Percentiles rank a stretch among this genome's conserved stretches.
phyloP scores from a whole-genome alignment of 1,140 invertebrate genomes.

The Bombus impatiens region DNA sequence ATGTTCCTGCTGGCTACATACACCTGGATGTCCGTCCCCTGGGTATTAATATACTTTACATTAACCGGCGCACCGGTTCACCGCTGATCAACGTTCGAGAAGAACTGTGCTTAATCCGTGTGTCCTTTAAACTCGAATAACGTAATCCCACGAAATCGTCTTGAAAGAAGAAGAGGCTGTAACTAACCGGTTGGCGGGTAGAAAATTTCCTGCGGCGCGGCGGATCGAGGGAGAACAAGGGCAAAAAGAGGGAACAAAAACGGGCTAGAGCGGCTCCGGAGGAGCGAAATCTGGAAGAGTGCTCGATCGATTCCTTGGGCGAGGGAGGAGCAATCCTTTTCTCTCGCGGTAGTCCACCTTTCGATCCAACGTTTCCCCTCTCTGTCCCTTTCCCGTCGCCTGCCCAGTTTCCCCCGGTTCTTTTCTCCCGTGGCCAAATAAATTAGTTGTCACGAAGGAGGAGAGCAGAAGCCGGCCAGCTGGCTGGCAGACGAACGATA shows the following conservation, averaged over 20 bases:
- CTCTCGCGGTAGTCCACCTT: neutral
- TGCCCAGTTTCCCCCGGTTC: neutral
- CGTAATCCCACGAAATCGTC: neutral
- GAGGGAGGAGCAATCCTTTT: conserved; percentile 48
- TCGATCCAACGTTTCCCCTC: neutral
- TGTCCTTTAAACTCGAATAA: neutral
- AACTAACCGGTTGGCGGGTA: neutral
- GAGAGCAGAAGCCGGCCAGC: conserved; percentile 58
- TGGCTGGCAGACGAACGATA: conserved; percentile 65
- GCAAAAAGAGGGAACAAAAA: conserved; percentile 18
- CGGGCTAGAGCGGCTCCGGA: neutral
- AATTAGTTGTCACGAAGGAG: conserved; percentile 71
- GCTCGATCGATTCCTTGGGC: conserved; percentile 60
- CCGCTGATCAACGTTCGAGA: neutral
- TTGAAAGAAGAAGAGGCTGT: neutral
- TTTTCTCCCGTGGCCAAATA: conserved; percentile 61
- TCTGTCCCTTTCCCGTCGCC: neutral
- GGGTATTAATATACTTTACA: too few species aligned
- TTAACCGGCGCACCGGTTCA: neutral
- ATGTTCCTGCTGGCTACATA: neutral
- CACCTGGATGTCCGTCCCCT: neutral
- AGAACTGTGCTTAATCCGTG: neutral
- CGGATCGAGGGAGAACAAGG: neutral
- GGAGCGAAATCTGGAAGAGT: conserved; percentile 58
- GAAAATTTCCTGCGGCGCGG: conserved; percentile 50